Evolutionary conservation across 2,113 vertebrate genomes (phyloP), one percentile per base, ranked within the genome.

Genomic region (Perca fluviatilis): DNA sequence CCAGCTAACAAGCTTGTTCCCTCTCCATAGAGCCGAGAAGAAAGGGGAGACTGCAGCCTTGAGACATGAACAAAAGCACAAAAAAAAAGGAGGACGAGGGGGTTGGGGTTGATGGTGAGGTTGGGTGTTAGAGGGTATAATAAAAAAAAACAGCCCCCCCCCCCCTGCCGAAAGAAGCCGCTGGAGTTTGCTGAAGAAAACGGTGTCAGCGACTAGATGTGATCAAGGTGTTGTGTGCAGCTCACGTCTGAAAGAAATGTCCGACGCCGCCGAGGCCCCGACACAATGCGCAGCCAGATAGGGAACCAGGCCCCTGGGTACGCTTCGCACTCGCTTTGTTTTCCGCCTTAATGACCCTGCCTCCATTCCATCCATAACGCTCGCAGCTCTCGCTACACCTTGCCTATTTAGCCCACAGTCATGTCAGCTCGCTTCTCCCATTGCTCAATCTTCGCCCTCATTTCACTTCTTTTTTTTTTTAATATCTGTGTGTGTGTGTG

Each of bases 1-100:
- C 95, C 96, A 95, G 96, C 97, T 99, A 99, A 99, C 97, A 98
- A 99, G 98, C 97, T 97, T 94, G 96, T 97, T 97, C 96, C 96
- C 96, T 95, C 95, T 96, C 96, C 86, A 92, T 90, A 95, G 96
- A 96, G 94, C 93, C 40, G 80, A 92, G 96, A 96, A 97, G 97
- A 96, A 97, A 97, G 97, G 97, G 94, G 82, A 92, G 94, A 94
- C 95, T 91, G 95, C 95, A 95, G 96, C 96, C 96, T 96, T 94
- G 94, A 97, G 96, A 97, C 96, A 96, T 95, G 95, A 96, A 95
- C 91, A 86, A 94, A 94, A 94, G 89, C 67, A 87, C 82, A 77
- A 94, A 90, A 91, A 89, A 94, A 92, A 73, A 16, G 36, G 58
- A 70, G 58, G 66, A 63, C 6, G 93, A 68, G 83, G 78, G 85